phyloP scores from a whole-genome alignment of 2,113 vertebrate species.

The Xyrauchen texanus region DNA sequence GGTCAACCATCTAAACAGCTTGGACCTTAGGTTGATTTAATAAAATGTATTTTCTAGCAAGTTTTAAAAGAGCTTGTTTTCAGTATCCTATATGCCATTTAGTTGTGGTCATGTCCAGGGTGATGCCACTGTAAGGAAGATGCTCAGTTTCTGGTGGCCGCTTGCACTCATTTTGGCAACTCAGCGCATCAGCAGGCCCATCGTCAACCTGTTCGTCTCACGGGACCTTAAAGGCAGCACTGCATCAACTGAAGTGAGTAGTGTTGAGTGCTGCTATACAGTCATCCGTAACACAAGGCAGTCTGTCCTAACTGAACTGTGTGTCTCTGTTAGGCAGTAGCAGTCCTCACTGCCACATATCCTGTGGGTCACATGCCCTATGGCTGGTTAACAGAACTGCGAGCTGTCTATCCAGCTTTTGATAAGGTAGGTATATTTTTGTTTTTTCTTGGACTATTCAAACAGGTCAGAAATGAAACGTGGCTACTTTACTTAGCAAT shows the following conservation, averaged over 20 bases:
- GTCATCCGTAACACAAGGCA: background rate
- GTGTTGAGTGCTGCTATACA: background rate
- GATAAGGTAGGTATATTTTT: constrained; percentile 83
- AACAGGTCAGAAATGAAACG: background rate
- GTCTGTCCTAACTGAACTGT: background rate
- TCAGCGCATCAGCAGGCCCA: constrained; percentile 93
- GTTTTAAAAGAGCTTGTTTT: too few species aligned
- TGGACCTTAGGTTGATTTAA: too few species aligned
- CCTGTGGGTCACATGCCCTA: constrained; percentile 99
- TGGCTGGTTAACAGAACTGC: constrained; percentile 95
- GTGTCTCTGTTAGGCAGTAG: constrained; percentile 82
- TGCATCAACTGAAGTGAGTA: constrained; percentile 87
- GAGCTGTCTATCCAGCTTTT: constrained; percentile 95
- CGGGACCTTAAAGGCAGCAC: constrained; percentile 90
- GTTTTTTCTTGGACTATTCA: background rate
- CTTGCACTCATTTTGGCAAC: constrained; percentile 94
- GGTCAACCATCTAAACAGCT: too few species aligned
- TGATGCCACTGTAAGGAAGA: constrained; percentile 92
- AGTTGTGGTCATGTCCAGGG: constrained; percentile 76
- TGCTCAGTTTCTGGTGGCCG: constrained; percentile 99
- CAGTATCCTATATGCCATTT: background rate
- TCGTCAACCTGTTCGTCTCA: constrained; percentile 97
- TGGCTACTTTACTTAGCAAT: background rate
- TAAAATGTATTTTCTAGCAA: too few species aligned
- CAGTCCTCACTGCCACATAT: constrained; percentile 94